phyloP scores from a whole-genome alignment of 2,888 invertebrate genomes.

The Xestobium rufovillosum region DNA sequence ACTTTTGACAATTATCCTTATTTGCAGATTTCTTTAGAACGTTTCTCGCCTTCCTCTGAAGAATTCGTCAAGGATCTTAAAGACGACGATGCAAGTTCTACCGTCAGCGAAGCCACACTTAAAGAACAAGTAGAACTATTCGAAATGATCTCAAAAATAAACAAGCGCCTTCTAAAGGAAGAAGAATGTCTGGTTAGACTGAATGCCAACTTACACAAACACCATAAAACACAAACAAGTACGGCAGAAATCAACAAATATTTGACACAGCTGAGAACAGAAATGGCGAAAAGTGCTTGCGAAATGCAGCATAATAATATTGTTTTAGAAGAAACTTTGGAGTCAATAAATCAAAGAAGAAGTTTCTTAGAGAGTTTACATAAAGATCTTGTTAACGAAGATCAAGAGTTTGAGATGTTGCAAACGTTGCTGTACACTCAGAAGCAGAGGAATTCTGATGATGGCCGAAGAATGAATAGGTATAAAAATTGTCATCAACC shows the following conservation, averaged over 20 bases:
- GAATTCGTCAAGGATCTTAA: slow-evolving; percentile 37
- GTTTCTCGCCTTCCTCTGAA: slow-evolving; percentile 40
- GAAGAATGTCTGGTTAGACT: slow-evolving; percentile 65
- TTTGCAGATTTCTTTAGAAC: slow-evolving; percentile 34
- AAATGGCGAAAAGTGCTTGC: slow-evolving; percentile 42
- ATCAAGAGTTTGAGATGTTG: slow-evolving; percentile 41
- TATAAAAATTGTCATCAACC: slow-evolving; percentile 29
- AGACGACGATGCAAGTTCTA: slow-evolving; percentile 39
- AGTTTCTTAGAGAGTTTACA: slow-evolving; percentile 37
- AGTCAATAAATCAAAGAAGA: slow-evolving; percentile 34
- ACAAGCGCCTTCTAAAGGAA: slow-evolving; percentile 65
- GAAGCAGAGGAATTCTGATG: slow-evolving; percentile 25
- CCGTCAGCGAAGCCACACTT: slow-evolving; percentile 49
- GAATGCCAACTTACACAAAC: slow-evolving; percentile 47
- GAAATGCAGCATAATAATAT: slow-evolving; percentile 44
- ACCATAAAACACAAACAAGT: slow-evolving; percentile 34
- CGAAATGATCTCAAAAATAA: slow-evolving; percentile 65
- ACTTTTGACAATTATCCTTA: too few species aligned
- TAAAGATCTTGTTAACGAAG: slow-evolving; percentile 37
- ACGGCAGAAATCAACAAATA: slow-evolving; percentile 34
- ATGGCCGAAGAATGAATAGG: slow-evolving; percentile 19
- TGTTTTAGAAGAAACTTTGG: slow-evolving; percentile 40
- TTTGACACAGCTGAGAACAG: slow-evolving; percentile 36
- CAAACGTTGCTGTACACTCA: slow-evolving; percentile 39
- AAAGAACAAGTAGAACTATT: slow-evolving; percentile 61